Evolutionary conservation across 2,888 invertebrate species (phyloP).

Genomic region (Digitonthophagus gazella): DNA sequence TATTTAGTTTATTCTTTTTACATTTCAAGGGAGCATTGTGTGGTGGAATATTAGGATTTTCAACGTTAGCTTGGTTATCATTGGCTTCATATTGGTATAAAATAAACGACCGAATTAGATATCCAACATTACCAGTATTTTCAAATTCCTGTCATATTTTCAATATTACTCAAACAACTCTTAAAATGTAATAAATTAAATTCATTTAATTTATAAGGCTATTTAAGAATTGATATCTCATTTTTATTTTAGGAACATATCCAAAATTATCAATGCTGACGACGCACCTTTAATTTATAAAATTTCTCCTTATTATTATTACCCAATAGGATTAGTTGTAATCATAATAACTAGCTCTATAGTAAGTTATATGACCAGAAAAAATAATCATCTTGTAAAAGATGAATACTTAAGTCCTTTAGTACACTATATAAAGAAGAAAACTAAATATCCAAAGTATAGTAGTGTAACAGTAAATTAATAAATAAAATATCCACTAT

Average conservation of each 20-base stretch:
- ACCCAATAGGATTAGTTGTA: slow-evolving; percentile 60
- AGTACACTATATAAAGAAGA: background rate
- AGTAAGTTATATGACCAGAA: slow-evolving; percentile 61
- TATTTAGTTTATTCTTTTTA: background rate
- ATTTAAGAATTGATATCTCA: too few relatives aligned
- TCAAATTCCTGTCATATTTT: slow-evolving; percentile 29
- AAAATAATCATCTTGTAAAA: slow-evolving; percentile 53
- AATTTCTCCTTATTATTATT: slow-evolving; percentile 69
- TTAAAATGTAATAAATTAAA: background rate
- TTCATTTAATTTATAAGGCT: background rate
- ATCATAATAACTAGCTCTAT: slow-evolving; percentile 60
- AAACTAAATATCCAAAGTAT: slow-evolving; percentile 1
- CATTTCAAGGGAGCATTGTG: slow-evolving; percentile 47
- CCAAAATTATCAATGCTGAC: background rate
- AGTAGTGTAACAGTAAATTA: too few relatives aligned
- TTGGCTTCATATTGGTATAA: slow-evolving; percentile 40
- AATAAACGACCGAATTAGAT: slow-evolving; percentile 31
- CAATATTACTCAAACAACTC: background rate
- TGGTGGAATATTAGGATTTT: slow-evolving; percentile 24
- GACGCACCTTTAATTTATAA: too few relatives aligned
- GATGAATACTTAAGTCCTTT: slow-evolving; percentile 59
- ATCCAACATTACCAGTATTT: slow-evolving; percentile 41
- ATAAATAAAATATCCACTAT: too few relatives aligned
- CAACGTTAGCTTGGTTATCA: slow-evolving; percentile 38
- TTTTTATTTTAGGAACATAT: background rate